Evolutionary conservation across 2,113 vertebrate genomes (phyloP).

Genomic region (Hypanus sabinus): DNA sequence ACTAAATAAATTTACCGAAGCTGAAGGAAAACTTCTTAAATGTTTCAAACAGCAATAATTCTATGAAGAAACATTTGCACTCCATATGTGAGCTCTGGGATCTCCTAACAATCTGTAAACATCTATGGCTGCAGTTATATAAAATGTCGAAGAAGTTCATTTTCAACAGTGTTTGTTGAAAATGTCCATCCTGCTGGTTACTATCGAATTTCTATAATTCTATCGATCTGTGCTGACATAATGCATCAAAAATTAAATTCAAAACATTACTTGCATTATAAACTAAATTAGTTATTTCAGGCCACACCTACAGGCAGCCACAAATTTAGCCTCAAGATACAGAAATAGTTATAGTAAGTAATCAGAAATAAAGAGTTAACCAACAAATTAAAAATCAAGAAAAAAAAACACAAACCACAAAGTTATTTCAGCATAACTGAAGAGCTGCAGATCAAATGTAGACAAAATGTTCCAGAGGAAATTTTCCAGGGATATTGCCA

Average conservation of each 20-base stretch:
- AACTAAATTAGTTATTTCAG: constrained; percentile 14
- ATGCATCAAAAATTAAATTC: not conserved
- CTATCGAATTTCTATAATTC: not conserved
- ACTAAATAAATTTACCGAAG: constrained; percentile 49
- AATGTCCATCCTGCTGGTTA: constrained; percentile 30
- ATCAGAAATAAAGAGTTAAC: constrained; percentile 21
- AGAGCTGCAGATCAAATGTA: not conserved
- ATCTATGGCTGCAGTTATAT: constrained; percentile 40
- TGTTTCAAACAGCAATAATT: constrained; percentile 40
- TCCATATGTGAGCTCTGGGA: constrained; percentile 42
- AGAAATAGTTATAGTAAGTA: not conserved
- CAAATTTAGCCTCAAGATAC: not conserved
- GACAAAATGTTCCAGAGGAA: not conserved
- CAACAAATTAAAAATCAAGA: not conserved
- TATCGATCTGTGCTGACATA: not conserved
- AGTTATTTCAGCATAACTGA: not conserved
- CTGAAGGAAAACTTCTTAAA: constrained; percentile 45
- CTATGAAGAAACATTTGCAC: constrained; percentile 43
- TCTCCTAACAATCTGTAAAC: constrained; percentile 44
- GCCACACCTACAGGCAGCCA: not conserved
- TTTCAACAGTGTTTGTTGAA: not conserved
- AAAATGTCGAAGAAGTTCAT: constrained; percentile 39
- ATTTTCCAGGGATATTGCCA: constrained; percentile 8
- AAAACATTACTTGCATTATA: not conserved
- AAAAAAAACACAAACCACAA: not conserved